Evolutionary conservation across 2,888 invertebrate species (phyloP).

Genomic region (Machimus rusticus): DNA sequence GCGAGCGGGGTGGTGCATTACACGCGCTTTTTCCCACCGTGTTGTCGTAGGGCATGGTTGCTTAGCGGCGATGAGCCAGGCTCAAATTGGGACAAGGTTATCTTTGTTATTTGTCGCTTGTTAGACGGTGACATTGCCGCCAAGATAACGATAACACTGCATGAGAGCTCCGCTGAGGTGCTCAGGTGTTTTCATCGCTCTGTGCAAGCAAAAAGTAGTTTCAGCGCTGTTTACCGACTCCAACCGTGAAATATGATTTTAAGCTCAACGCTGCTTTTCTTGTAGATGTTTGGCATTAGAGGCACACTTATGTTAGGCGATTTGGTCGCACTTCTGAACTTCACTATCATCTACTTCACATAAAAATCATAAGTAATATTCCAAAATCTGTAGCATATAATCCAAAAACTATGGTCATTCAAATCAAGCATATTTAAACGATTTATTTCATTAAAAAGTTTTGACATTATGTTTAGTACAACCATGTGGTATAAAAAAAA

Average conservation of each 20-base stretch:
- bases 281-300: too few relatives aligned
- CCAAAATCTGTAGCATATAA: too few relatives aligned
- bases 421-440: too few relatives aligned
- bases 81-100: slow-evolving; percentile 32
- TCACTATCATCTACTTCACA: too few relatives aligned
- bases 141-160: background rate
- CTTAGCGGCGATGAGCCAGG: background rate
- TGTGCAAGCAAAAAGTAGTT: background rate
- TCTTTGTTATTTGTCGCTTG: background rate
- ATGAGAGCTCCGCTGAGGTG: background rate
- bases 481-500: too few relatives aligned
- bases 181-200: background rate
- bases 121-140: slow-evolving; percentile 21
- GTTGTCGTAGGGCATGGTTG: slow-evolving; percentile 33
- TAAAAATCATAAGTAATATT: too few relatives aligned
- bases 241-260: background rate
- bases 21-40: background rate
- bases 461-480: too few relatives aligned
- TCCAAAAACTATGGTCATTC: too few relatives aligned
- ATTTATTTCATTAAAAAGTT: too few relatives aligned
- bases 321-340: too few relatives aligned
- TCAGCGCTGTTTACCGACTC: background rate
- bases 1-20: background rate
- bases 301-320: too few relatives aligned
- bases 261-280: background rate